Evolutionary conservation across 1,140 invertebrate species (phyloP), one percentile per base, ranked within the genome.

Genomic region (Stegodyphus mimosarum): DNA sequence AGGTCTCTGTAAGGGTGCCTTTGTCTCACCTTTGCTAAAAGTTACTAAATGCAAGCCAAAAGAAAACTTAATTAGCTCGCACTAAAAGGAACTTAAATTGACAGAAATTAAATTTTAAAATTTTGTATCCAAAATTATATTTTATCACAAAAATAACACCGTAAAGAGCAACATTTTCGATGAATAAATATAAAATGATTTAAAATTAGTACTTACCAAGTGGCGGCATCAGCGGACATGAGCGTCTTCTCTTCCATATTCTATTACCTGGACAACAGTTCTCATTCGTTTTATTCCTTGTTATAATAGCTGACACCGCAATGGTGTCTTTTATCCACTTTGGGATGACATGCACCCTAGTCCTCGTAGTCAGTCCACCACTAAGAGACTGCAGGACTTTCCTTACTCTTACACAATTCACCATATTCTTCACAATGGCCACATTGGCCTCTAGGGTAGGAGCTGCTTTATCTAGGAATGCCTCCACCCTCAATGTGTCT

Each of bases 361-460:
- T 6, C 15, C 70, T 64, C 6, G 67, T 71, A 5, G 18, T 5
- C 7, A 53, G 11, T 48, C 51, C 52, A n/a, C 51, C 13, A 7
- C 70, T 50, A 9, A 77, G 15, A 6, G 60, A 51, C 49, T 83
- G 70, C 18, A 87, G 33, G 48, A 84, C 52, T 53, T 18, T 64
- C 53, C 86, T 18, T 13, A 88, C 81, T 13, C 77, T 64, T n/a
- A 86, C 83, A 6, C 86, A 87, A 33, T 88, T 80, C 9, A 87
- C 79, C 60, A 85, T 80, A 80, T 88, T 90, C 13, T 89, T 71
- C 0, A 88, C 74, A 51, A 88, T 80, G 60, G 88, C 88, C n/a
- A 88, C 87, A 18, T 88, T 88, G 15, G 88, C 86, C 71, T 90
- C 90, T 5, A 90, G 88, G 1, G 88, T 88, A 5, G 89, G 89